These are phyloP conservation scores for Urocitellus parryii DNA, from an alignment of 2,113 vertebrate species.

Conservation along the genomic window DNA sequence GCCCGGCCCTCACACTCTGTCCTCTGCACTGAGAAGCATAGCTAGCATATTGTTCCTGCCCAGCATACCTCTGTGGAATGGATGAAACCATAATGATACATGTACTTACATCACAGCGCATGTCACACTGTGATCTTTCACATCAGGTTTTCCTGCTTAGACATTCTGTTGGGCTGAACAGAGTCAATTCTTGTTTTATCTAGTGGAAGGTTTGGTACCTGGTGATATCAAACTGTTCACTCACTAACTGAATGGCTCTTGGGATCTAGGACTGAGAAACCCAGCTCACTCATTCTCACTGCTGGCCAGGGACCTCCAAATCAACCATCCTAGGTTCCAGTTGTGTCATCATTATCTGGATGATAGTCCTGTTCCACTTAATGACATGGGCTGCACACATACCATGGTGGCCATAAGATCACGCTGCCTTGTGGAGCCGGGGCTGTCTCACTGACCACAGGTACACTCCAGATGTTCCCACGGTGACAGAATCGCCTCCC, in stretches of 20 bases:
- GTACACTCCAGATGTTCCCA: neutral
- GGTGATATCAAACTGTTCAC: neutral
- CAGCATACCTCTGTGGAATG: neutral
- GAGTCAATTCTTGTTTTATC: neutral
- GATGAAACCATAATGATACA: too few species aligned
- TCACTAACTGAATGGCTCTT: neutral
- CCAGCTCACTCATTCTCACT: neutral
- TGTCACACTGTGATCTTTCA: too few species aligned
- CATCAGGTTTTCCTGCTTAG: neutral
- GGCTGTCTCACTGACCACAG: neutral
- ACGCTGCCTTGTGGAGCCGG: neutral
- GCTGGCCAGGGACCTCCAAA: neutral
- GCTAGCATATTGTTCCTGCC: rapidly evolving
- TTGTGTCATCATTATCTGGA: neutral
- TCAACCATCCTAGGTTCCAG: neutral
- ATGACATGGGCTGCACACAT: rapidly evolving
- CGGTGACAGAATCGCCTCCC: neutral
- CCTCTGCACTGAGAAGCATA: neutral
- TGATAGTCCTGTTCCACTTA: too few species aligned
- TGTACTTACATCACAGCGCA: neutral
- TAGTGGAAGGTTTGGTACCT: neutral
- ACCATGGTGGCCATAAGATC: neutral
- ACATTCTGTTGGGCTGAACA: neutral
- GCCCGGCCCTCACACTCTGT: neutral
- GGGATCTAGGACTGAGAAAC: neutral